Evolutionary conservation across 2,797 vertebrate species (phyloP).

Genomic region (Acanthornis magna): DNA sequence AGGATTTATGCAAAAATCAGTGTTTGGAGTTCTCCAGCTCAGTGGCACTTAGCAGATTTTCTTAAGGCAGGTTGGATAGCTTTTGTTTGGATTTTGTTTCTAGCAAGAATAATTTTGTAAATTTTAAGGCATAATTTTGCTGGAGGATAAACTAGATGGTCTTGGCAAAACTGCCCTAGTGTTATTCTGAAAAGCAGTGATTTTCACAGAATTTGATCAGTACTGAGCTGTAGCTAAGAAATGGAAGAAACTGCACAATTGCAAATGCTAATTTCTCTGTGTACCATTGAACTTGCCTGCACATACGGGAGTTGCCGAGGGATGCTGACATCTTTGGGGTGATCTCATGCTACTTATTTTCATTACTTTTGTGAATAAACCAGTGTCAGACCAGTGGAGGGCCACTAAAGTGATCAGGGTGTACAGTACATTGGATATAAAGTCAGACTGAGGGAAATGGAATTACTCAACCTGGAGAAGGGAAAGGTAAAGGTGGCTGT

Average conservation of each 20-base stretch:
- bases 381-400: not conserved
- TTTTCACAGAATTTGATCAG: not conserved
- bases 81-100: not conserved
- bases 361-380: not conserved
- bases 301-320: not conserved
- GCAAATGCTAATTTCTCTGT: not conserved
- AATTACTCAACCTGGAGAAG: not conserved
- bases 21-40: not conserved
- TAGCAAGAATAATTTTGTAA: not conserved
- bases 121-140: not conserved
- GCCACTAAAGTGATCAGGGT: too few relatives aligned
- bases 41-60: not conserved
- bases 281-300: not conserved
- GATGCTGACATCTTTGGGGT: not conserved
- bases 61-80: fast-evolving
- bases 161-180: not conserved
- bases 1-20: not conserved
- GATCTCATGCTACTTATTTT: not conserved
- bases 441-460: not conserved
- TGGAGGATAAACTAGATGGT: not conserved
- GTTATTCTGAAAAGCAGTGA: not conserved
- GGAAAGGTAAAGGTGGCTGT: not conserved
- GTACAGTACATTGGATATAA: not conserved
- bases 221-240: not conserved
- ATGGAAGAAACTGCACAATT: not conserved